A percentile compares a stretch with the other conserved stretches of the same genome.
These are phyloP conservation scores for Leptinotarsa undecemlineata DNA, from an alignment of 1,140 invertebrate species.

Conservation along the genomic window DNA sequence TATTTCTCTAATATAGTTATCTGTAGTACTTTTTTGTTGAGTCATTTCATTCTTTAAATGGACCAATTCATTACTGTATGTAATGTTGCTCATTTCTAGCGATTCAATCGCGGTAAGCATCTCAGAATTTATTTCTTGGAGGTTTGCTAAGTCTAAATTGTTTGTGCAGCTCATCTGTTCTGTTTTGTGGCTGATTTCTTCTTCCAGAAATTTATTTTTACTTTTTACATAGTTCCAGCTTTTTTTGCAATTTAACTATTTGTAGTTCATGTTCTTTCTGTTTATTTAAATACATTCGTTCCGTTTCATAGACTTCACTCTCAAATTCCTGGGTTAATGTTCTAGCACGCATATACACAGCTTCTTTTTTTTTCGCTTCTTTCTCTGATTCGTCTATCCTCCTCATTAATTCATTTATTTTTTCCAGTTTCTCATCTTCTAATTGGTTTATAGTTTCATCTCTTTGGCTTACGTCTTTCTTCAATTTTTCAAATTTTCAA, in stretches of 20 bases:
- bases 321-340: neutral
- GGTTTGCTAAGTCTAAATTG: neutral
- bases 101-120: neutral
- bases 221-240: neutral
- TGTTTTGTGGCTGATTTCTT: neutral
- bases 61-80: slow-evolving; percentile 8
- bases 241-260: neutral
- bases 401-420: neutral
- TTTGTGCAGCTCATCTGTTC: slow-evolving; percentile 2
- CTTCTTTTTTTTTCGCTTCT: neutral
- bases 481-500: neutral
- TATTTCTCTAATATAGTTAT: too few species aligned
- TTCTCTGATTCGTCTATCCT: neutral
- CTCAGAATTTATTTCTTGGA: neutral
- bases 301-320: too few species aligned
- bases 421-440: neutral
- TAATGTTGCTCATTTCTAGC: neutral
- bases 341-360: neutral
- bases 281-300: neutral
- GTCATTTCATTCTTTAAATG: neutral
- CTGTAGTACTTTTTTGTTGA: neutral
- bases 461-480: neutral
- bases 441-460: neutral
- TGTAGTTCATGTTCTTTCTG: neutral
- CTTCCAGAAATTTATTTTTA: neutral